Evolutionary conservation across 2,113 vertebrate species (phyloP).

Genomic region (Phalacrocorax carbo): DNA sequence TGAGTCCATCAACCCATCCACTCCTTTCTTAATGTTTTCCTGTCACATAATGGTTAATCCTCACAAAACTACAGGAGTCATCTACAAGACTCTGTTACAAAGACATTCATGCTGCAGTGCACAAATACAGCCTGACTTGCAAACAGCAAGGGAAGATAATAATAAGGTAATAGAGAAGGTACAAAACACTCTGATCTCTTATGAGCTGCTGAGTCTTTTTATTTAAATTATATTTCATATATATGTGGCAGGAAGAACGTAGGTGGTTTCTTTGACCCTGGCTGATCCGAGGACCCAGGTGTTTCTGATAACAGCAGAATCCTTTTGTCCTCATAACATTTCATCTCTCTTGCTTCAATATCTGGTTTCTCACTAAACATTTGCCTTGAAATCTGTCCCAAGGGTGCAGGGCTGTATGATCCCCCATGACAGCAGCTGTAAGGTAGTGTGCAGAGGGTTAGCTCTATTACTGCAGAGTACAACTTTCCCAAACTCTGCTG

Average conservation of each 20-base stretch:
- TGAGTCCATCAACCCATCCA: neutral
- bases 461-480: neutral
- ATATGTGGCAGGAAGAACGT: neutral
- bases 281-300: neutral
- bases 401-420: neutral
- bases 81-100: neutral
- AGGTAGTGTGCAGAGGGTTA: neutral
- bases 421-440: neutral
- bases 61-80: neutral
- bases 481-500: neutral
- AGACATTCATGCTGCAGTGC: neutral
- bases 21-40: neutral
- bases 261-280: neutral
- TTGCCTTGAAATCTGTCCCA: neutral
- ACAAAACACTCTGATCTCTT: neutral
- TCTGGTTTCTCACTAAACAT: neutral
- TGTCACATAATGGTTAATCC: neutral
- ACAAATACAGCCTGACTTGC: neutral
- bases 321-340: conserved; percentile 17
- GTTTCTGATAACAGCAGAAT: conserved; percentile 36
- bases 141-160: neutral
- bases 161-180: neutral
- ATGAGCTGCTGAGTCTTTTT: neutral
- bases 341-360: neutral
- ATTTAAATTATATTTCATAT: conserved; percentile 16